Evolutionary conservation across 2,797 vertebrate genomes (phyloP).

Genomic region (Sebastes minor): DNA sequence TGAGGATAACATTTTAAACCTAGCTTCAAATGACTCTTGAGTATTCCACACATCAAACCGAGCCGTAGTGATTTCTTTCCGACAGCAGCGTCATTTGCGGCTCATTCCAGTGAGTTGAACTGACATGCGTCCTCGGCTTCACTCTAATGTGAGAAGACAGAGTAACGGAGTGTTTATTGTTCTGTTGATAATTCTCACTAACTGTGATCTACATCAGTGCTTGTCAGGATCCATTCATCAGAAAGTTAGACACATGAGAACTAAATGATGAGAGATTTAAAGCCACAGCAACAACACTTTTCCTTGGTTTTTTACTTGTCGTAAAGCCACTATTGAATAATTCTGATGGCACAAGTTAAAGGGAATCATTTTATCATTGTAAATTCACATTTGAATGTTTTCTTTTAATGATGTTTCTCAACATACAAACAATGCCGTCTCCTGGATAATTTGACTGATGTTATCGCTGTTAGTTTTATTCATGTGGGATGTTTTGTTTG

Average conservation of each 20-base stretch:
- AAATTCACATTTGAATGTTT: background rate
- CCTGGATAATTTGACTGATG: background rate
- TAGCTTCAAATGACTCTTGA: background rate
- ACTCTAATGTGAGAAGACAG: slow-evolving; percentile 36
- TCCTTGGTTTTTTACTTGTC: background rate
- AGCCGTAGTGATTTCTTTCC: slow-evolving; percentile 11
- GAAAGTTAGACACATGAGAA: slow-evolving; percentile 4
- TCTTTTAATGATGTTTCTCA: background rate
- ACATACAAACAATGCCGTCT: background rate
- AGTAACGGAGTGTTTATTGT: slow-evolving; percentile 35
- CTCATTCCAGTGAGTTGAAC: slow-evolving; percentile 14
- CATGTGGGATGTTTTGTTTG: background rate
- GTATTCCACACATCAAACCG: slow-evolving; percentile 13
- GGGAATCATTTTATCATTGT: background rate
- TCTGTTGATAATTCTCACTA: slow-evolving; percentile 46
- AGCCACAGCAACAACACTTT: background rate
- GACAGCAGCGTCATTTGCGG: slow-evolving; percentile 1
- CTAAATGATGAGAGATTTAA: background rate
- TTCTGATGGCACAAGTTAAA: background rate
- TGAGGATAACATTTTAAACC: background rate
- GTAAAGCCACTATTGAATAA: background rate
- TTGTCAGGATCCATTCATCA: slow-evolving; percentile 17
- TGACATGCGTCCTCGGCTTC: slow-evolving; percentile 10
- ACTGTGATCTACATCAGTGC: slow-evolving; percentile 27
- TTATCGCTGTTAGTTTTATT: background rate